Evolutionary conservation across 2,888 invertebrate genomes (phyloP).

Genomic region (Lydus trimaculatus): DNA sequence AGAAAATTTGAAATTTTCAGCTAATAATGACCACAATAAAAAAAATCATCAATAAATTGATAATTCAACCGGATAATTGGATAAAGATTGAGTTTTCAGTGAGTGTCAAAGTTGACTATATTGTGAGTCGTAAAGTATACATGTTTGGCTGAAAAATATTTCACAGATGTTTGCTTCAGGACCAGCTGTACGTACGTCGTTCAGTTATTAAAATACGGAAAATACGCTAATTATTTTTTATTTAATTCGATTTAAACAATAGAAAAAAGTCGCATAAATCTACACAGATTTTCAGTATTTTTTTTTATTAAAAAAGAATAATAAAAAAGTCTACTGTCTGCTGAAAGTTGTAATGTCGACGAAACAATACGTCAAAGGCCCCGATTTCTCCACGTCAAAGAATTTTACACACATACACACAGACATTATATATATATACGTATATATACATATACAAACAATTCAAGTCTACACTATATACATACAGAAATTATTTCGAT

Average conservation of each 20-base stretch:
- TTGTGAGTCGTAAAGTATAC: neutral
- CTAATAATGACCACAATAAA: neutral
- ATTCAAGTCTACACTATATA: slow-evolving; percentile 15
- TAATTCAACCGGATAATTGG: neutral
- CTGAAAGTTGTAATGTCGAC: slow-evolving; percentile 8
- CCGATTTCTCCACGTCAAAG: slow-evolving; percentile 30
- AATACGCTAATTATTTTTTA: no score
- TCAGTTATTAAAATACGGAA: no score
- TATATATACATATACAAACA: slow-evolving; percentile 6
- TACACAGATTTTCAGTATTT: no score
- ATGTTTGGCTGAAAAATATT: no score
- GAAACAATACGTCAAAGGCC: slow-evolving; percentile 18
- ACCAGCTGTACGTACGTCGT: no score
- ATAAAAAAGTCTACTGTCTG: neutral
- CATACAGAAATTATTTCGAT: slow-evolving; percentile 10
- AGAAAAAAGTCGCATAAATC: no score
- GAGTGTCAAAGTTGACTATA: neutral
- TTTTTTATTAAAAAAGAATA: neutral
- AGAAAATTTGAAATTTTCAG: neutral
- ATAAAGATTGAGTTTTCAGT: slow-evolving; percentile 12
- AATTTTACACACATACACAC: slow-evolving; percentile 30
- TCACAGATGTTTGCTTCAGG: no score
- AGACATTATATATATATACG: neutral
- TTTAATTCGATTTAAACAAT: no score
- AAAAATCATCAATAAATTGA: neutral